A percentile compares a stretch with the other conserved stretches of the same genome.
phyloP scores from a whole-genome alignment of 1,140 invertebrate species.

The Tetramorium parvispinum region DNA sequence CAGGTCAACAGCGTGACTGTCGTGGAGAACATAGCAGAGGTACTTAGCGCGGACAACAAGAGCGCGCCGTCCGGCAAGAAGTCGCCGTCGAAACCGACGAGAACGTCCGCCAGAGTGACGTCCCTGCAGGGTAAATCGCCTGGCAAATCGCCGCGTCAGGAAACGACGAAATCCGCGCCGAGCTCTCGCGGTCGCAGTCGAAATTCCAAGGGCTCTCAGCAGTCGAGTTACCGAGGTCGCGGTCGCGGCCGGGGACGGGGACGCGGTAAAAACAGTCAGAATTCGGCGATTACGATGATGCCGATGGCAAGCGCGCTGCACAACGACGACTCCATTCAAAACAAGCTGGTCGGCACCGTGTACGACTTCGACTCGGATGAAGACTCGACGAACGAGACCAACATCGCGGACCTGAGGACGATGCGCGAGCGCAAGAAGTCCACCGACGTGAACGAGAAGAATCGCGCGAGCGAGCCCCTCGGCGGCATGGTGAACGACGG shows the following conservation, averaged over 20 bases:
- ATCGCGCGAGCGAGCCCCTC: constrained; percentile 61
- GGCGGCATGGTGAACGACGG: constrained; percentile 83
- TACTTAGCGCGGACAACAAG: constrained; percentile 64
- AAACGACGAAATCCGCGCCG: constrained; percentile 57
- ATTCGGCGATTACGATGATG: constrained; percentile 76
- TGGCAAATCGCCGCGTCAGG: constrained; percentile 90
- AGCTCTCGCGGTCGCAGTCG: constrained; percentile 78
- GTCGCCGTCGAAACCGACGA: constrained; percentile 89
- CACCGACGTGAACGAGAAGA: constrained; percentile 89
- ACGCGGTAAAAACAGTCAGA: constrained; percentile 83
- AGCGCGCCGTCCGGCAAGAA: constrained; percentile 86
- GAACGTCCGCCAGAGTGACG: constrained; percentile 88
- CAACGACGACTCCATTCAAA: constrained; percentile 88
- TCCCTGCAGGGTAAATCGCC: constrained; percentile 89
- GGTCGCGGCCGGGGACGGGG: constrained; percentile 90
- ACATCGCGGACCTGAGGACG: constrained; percentile 92
- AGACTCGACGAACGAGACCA: constrained; percentile 90
- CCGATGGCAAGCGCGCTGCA: constrained; percentile 80
- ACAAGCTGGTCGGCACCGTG: constrained; percentile 93
- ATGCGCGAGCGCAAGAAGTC: constrained; percentile 93
- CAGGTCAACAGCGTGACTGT: constrained; percentile 30
- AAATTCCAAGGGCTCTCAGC: constrained; percentile 85
- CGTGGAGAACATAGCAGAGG: constrained; percentile 58
- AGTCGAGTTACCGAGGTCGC: constrained; percentile 82
- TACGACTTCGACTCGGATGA: constrained; percentile 95